Evolutionary conservation across 2,113 vertebrate species (phyloP).

Genomic region (Trichechus manatus): DNA sequence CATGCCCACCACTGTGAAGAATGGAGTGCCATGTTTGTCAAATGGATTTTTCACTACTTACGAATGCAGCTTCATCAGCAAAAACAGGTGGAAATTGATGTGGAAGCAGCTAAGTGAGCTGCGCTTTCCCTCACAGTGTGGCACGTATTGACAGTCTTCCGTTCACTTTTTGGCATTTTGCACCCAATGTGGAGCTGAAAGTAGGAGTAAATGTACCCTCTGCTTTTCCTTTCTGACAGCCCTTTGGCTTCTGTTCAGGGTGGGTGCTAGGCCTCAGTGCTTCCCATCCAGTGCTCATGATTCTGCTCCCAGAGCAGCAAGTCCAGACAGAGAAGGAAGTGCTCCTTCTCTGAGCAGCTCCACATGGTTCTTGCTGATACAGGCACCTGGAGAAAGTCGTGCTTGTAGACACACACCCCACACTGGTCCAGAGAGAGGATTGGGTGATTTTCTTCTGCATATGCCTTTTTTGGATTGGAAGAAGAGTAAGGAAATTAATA

Average conservation of each 20-base stretch:
- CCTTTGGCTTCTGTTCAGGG: background rate
- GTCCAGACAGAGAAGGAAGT: background rate
- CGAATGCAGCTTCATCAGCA: conserved; percentile 77
- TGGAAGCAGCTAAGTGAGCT: conserved; percentile 64
- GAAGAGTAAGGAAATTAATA: background rate
- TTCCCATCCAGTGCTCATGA: background rate
- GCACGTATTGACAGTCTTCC: conserved; percentile 69
- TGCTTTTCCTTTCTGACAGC: conserved; percentile 4
- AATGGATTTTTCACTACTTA: conserved; percentile 78
- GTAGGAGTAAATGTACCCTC: conserved; percentile 48
- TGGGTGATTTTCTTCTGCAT: background rate
- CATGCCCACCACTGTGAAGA: conserved; percentile 20
- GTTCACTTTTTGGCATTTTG: conserved; percentile 26
- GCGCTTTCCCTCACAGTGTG: conserved; percentile 47
- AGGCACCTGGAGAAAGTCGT: background rate
- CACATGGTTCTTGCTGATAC: background rate
- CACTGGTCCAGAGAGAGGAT: background rate
- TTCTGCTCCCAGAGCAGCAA: background rate
- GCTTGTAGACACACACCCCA: no score
- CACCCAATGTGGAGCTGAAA: conserved; percentile 59
- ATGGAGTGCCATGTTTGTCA: conserved; percentile 73
- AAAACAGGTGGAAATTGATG: conserved; percentile 79
- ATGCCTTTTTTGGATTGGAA: background rate
- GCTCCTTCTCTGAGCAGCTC: background rate
- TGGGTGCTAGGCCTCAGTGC: background rate